phyloP scores from a whole-genome alignment of 2,797 vertebrate species.

The Heliangelus exortis region DNA sequence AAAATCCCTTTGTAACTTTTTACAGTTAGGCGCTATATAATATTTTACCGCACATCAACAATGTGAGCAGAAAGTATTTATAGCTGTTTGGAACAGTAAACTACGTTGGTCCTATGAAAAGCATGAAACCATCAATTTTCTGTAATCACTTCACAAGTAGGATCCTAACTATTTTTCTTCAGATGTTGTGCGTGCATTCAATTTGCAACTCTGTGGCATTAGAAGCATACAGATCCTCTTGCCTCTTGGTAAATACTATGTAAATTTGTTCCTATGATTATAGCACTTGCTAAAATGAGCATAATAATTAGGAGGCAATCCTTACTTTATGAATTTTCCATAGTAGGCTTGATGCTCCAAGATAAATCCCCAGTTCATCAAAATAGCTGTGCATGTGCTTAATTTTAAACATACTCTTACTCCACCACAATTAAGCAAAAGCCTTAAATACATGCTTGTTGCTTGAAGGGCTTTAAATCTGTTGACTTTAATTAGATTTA shows the following conservation, averaged over 20 bases:
- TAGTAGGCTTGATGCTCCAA: conserved; percentile 54
- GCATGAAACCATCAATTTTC: not conserved
- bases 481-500: conserved; percentile 68
- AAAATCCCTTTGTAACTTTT: not conserved
- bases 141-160: not conserved
- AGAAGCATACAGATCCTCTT: not conserved
- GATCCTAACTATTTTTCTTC: not conserved
- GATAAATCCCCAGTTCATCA: conserved; percentile 56
- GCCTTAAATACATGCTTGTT: conserved; percentile 34
- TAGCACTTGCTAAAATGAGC: conserved; percentile 56
- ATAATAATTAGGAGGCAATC: conserved; percentile 64
- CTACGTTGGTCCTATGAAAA: not conserved
- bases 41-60: not conserved
- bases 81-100: not conserved
- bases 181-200: conserved; percentile 1
- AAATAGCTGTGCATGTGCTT: conserved; percentile 39
- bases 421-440: conserved; percentile 64
- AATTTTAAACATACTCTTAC: conserved; percentile 54
- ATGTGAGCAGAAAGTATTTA: not conserved
- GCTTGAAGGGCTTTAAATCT: conserved; percentile 63
- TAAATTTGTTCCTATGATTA: conserved; percentile 69
- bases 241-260: conserved; percentile 51
- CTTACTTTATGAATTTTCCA: conserved; percentile 69
- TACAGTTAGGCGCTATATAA: not conserved
- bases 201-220: not conserved